phyloP scores from a whole-genome alignment of 2,113 vertebrate species.

The Pristiophorus japonicus region DNA sequence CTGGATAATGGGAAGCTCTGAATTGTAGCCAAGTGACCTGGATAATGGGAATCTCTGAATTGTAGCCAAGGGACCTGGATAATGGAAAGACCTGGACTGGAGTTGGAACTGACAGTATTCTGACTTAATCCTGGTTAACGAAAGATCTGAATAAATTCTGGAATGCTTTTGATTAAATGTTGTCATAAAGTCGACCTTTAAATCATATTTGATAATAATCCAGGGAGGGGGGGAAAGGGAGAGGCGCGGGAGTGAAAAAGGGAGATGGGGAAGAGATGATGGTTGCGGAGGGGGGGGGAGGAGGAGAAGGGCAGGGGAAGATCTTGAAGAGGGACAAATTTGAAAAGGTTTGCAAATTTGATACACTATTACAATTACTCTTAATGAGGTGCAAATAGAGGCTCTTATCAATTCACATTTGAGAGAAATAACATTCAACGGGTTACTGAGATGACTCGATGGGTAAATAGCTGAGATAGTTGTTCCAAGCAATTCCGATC shows the following conservation, averaged over 20 bases:
- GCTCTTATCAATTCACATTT: not conserved
- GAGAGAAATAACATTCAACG: not conserved
- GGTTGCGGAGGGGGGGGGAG: no score
- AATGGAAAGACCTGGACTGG: not conserved
- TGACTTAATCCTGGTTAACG: not conserved
- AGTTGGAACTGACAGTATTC: not conserved
- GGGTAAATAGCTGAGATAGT: not conserved
- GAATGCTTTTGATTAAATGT: not conserved
- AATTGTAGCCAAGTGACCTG: not conserved
- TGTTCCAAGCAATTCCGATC: not conserved
- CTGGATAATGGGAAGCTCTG: not conserved
- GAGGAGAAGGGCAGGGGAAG: not conserved
- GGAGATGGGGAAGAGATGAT: no score
- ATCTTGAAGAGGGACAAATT: not conserved
- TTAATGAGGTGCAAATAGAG: not conserved
- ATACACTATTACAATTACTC: not conserved
- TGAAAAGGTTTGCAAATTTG: not conserved
- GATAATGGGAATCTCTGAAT: no score
- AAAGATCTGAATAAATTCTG: not conserved
- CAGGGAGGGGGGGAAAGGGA: not conserved
- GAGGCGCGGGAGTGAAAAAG: not conserved
- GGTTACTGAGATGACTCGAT: not conserved
- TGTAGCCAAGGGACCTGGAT: not conserved
- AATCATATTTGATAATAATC: not conserved
- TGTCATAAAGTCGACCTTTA: not conserved